Evolutionary conservation across 2,113 vertebrate genomes (phyloP), one percentile per base, ranked within the genome.

Genomic region (Callospermophilus lateralis): DNA sequence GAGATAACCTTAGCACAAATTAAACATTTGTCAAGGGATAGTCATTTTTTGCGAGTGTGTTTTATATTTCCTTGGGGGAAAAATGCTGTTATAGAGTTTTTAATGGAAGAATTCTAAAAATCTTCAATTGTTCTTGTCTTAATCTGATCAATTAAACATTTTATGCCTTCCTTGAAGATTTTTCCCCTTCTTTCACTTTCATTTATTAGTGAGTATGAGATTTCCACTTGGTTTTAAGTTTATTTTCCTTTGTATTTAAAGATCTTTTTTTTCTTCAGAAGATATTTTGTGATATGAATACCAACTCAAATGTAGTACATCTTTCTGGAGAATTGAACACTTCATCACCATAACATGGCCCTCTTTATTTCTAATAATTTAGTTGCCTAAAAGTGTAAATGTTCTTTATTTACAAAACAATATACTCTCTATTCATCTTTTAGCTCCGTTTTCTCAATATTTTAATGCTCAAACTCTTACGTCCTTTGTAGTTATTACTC

Each of bases 241-340:
- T 67, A 1, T 58, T 24, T 78, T 2, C 68, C 22, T n/a, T 92
- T 89, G 51, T 73, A 73, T 61, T 90, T 58, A 83, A 26, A 16
- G 28, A 28, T 28, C 90, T 65, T 74, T 42, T 3, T 34, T 45
- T 32, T 79, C 63, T 37, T 26, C 30, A 76, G n/a, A 89, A 4
- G 53, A 6, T 70, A 17, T 65, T 6, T 85, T 78, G 20, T 55
- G 72, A 37, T 10, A 16, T 84, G 22, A 10, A 55, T 24, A 68
- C 10, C 74, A 90, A 79, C 68, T 84, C 70, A 93, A 93, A 96
- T 74, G 42, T 73, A 28, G 15, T 45, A 72, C 24, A 79, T 37
- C 8, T 91, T 93, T 91, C 39, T 81, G 28, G 15, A 48, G 10
- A 65, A 51, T 51, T 84, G 76, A 90, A 90, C 8, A 61, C 65